Evolutionary conservation across 2,113 vertebrate species (phyloP), one percentile per base, ranked within the genome.

Genomic region (Ailuropoda melanoleuca): DNA sequence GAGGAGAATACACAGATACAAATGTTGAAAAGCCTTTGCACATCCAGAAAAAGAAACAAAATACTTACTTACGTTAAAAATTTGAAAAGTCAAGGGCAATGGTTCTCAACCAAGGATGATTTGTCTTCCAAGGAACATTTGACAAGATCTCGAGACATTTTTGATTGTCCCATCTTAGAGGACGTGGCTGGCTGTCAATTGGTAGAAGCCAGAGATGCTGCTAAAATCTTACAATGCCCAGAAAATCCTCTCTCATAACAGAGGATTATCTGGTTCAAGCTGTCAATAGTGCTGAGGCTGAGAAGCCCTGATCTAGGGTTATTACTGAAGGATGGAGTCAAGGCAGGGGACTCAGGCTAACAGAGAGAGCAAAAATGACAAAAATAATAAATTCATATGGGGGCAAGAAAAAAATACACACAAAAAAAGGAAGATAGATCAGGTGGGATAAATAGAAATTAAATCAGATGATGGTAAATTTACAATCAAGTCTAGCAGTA

Each of bases 401-500:
- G 7, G 12, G 4, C 34, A 81, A 62, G 39, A 82, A 81, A 77
- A 58, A 77, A 75, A 21, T 21, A 39, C 4, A 48, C 56, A 50
- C 83, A 46, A 48, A 64, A 50, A 87, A 46, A 80, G 0, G 46
- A 86, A 81, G 31, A 46, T 1, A 39, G n/a, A 72, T 2, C 9
- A 66, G 4, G 4, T 70, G 8, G 23, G 23, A 43, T 19, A 90
- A 89, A 53, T 18, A 72, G 15, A 78, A 81, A 85, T 31, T 19
- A 92, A 89, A 68, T 91, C 50, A 72, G 60, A 53, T 93, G n/a
- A 93, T 39, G 87, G 4, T 58, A 64, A 62, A 84, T 93, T 93
- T 91, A 72, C 90, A 86, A 68, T 89, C 8, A 55, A 23, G 78
- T 93, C 4, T 84, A 18, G 31, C 34, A 58, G 29, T 78, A 95